Evolutionary conservation across 2,113 vertebrate genomes (phyloP), one percentile per base, ranked within the genome.

Genomic region (Ciconia maguari): DNA sequence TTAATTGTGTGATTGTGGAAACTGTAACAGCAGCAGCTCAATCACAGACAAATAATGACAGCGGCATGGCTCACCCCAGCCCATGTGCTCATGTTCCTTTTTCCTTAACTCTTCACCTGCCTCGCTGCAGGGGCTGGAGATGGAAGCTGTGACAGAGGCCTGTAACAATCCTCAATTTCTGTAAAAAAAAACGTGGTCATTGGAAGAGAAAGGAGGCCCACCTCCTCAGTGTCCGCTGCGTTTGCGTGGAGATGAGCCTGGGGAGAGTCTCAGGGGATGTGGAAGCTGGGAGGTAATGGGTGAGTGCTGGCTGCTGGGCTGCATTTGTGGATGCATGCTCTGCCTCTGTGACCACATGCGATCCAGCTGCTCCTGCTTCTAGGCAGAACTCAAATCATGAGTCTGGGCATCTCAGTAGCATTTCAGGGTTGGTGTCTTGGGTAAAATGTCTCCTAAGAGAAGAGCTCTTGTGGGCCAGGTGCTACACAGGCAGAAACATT

Each of bases 331-430:
- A 30, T n/a, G 19, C 1, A 2, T 58, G 38, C 26, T 42, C 36
- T 71, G 21, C 25, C 29, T 71, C 34, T 2, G 1, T 57, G n/a
- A 32, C 19, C 44, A 8, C 0, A 1, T 36, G 36, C 49, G 14
- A 9, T 72, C 51, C 36, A 65, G 15, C 32, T 29, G 27, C 17
- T 79, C 14, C 57, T 65, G 14, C n/a, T 70, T 22, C 44, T 2
- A 3, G 65, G 57, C 16, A 64, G 65, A 57, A n/a, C 25, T 83
- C 25, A 68, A 55, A 29, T 52, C 15, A 41, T 38, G 42, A 42
- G 17, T 36, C 19, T 49, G 38, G 27, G 8, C 16, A 13, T 29
- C 17, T 61, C 60, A 13, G 24, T 9, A 26, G 52, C 9, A 21
- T 46, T 41, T 46, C 14, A 36, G 30, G 38, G 20, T 49, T 70